Evolutionary conservation across 2,888 invertebrate genomes (phyloP), one percentile per base, ranked within the genome.

Genomic region (Rhopalosiphum nymphaeae): DNA sequence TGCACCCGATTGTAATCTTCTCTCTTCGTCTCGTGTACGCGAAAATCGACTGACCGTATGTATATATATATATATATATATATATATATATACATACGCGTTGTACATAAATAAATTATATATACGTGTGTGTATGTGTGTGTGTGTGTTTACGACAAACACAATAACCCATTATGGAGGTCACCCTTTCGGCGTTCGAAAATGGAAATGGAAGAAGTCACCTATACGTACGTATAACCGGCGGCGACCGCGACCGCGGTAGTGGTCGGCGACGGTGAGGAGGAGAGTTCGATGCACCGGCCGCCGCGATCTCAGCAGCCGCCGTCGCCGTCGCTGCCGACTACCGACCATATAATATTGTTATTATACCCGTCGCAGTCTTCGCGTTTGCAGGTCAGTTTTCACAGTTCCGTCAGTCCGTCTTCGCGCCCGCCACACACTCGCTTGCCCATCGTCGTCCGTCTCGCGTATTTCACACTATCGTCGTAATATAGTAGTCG

Each of bases 271-370:
- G 78, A 9, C 78, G 21, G 29, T 21, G 53, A 84, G 86, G 67
- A 61, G 94, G 85, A 90, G 94, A 94, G 94, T 94, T 94, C 94
- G 94, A 94, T 67, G 94, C 94, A 91, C 94, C 87, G 91, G 56
- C 67, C 49, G 46, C 36, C 25, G n/a, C 29, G 42, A 36, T 49
- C 87, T 42, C 67, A 25, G 36, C 78, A 78, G 78, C 78, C 36
- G 78, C 57, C 44, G 84, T 29, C 49, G 44, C 57, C 46, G 44
- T 46, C 92, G 29, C 92, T 42, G 53, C 49, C 88, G 61, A 49
- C 88, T 78, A 10, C 49, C 67, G 29, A 42, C 87, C 4, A 36
- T 57, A 89, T 46, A 46, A 46, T 93, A 89, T 84, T 46, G 57
- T 91, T 87, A 93, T 89, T 93, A 91, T 67, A 86, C n/a, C 86